These are phyloP conservation scores for Drosophila navojoa DNA, from an alignment of 1,140 invertebrate species.

Conservation along the genomic window DNA sequence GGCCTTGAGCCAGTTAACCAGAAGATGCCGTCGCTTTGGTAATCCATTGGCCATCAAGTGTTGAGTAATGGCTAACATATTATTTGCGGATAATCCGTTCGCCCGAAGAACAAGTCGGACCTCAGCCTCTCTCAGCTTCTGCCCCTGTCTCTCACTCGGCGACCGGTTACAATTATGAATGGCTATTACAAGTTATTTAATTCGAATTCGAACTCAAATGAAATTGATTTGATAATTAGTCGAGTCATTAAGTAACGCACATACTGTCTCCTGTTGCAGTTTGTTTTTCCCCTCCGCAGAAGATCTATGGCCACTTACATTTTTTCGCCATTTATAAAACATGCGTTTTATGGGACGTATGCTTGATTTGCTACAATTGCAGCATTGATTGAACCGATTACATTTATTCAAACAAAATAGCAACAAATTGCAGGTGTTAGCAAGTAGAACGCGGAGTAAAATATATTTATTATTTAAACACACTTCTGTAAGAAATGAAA, in stretches of 20 bases:
- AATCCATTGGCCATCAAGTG: slow-evolving; percentile 37
- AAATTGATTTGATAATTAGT: slow-evolving; percentile 58
- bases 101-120: slow-evolving; percentile 2
- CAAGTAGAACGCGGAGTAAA: too few species aligned
- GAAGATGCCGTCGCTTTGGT: slow-evolving; percentile 57
- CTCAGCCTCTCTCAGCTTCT: background rate
- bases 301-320: slow-evolving; percentile 12
- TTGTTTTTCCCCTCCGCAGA: background rate
- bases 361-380: slow-evolving; percentile 1
- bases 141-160: background rate
- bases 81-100: slow-evolving; percentile 28
- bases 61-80: slow-evolving; percentile 42
- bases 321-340: slow-evolving; percentile 12
- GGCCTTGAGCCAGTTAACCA: slow-evolving; percentile 63
- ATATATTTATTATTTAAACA: too few species aligned
- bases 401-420: too few species aligned
- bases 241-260: slow-evolving; percentile 42
- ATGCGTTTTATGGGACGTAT: slow-evolving; percentile 7
- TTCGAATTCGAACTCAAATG: slow-evolving; percentile 64
- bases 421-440: too few species aligned
- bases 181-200: slow-evolving; percentile 67
- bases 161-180: slow-evolving; percentile 49
- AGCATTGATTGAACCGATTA: too few species aligned
- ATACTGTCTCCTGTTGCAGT: slow-evolving; percentile 23
- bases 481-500: too few species aligned